Conservation (phyloP, 2,113 vertebrate species). For the Atractosteus spatula region DNA sequence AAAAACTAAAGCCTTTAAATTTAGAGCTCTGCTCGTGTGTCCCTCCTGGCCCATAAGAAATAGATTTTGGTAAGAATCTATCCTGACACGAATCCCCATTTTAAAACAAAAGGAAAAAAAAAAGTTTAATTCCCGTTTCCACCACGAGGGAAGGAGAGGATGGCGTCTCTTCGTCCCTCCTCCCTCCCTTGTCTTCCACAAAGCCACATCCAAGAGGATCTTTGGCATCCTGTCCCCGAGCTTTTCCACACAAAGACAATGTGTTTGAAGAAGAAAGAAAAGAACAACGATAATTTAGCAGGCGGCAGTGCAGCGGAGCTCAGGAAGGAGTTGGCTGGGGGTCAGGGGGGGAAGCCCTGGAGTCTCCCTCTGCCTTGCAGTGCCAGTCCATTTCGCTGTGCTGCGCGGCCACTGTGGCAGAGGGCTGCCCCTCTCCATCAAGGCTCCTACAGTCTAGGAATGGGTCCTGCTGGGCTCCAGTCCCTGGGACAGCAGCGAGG, state of each 20-base stretch:
- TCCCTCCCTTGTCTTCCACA: not conserved
- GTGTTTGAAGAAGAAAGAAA: conserved; percentile 20
- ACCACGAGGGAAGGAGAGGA: not conserved
- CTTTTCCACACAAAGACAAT: conserved; percentile 19
- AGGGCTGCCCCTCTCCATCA: not conserved
- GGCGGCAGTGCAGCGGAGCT: conserved; percentile 16
- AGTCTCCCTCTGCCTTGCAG: conserved; percentile 26
- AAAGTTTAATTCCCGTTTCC: no score
- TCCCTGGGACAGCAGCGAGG: not conserved
- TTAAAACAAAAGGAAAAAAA: not conserved
- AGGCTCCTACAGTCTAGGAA: conserved; percentile 43
- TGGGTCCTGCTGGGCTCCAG: not conserved
- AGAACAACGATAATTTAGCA: not conserved
- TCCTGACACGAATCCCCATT: conserved; percentile 6
- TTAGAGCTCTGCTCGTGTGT: conserved; percentile 4
- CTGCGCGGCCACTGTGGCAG: not conserved
- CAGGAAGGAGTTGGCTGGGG: conserved; percentile 44
- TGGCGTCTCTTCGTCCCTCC: not conserved
- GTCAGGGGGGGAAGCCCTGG: conserved; percentile 8
- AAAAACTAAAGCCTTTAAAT: conserved; percentile 13
- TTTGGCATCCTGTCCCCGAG: not conserved
- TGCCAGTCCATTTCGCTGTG: conserved; percentile 43
- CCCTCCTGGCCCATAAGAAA: conserved; percentile 3
- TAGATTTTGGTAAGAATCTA: conserved; percentile 26
- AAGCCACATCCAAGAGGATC: conserved; percentile 20